Conservation (phyloP, 1,140 invertebrate species). For the Branchinecta lynchi region DNA sequence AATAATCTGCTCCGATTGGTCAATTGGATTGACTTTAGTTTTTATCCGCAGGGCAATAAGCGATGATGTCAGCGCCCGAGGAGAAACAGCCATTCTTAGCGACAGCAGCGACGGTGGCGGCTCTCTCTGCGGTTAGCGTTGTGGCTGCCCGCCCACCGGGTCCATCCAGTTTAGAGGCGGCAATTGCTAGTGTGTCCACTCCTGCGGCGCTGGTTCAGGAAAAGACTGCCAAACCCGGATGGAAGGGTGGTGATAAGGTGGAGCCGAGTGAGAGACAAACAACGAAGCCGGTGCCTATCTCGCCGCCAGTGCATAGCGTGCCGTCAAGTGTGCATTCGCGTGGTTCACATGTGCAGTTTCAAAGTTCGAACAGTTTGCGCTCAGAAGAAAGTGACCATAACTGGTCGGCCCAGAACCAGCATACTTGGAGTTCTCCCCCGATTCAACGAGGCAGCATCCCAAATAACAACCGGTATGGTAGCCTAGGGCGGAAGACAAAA, state of each 20-base stretch:
- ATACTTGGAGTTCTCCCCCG: constrained; percentile 18
- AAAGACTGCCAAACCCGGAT: not conserved
- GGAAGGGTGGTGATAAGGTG: not conserved
- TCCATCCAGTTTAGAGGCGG: not conserved
- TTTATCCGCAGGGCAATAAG: not conserved
- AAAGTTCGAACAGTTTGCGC: not conserved
- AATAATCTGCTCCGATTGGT: not conserved
- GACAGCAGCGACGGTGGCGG: not conserved
- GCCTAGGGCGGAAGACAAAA: constrained; percentile 31
- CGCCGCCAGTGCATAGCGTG: not conserved
- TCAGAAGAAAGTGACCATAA: constrained; percentile 12
- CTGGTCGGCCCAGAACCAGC: constrained; percentile 21
- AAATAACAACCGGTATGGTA: constrained; percentile 19
- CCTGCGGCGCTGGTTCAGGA: not conserved
- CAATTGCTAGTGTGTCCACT: not conserved
- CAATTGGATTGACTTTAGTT: not conserved
- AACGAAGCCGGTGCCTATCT: not conserved
- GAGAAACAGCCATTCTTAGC: not conserved
- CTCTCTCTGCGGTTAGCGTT: not conserved
- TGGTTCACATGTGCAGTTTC: constrained; percentile 4
- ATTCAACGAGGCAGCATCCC: not conserved
- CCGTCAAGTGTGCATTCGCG: constrained; percentile 1
- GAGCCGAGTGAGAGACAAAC: constrained; percentile 6
- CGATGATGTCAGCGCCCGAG: not conserved
- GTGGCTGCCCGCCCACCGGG: not conserved